Base-by-base conservation (phyloP, 2,113 vertebrate species). In the Bothrops jararaca region DNA sequence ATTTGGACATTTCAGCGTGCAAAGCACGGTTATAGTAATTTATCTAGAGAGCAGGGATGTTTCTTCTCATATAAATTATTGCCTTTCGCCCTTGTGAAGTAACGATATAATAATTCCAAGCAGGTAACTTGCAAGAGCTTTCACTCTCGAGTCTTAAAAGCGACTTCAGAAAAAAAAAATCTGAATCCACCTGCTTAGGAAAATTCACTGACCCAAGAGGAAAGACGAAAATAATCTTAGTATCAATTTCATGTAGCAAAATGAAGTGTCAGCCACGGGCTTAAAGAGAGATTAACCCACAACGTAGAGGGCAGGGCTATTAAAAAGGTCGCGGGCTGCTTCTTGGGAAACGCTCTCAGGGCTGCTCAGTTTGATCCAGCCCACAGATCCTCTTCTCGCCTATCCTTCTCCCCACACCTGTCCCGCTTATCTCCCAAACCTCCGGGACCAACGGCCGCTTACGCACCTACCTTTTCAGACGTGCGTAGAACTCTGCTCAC, bases 351-450 rank as follows among this genome's bases (percentile, higher is more conserved):
- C 9, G 9, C 0, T n/a, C 1, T 13, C 50, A 26, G 13, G 89
- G 24, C 45, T 24, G 12, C 26, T 45, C 24, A 42, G 54, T 23
- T 64, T 39, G 50, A 24, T 2, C 52, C 34, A 42, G 15, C 12
- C 8, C 24, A 4, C 29, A 13, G 5, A 5, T 8, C 24, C 10
- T 29, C n/a, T 5, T 7, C 20, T 18, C 18, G 1, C 12, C 0
- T 5, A 0, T 0, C 23, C 1, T 13, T 3, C 29, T 0, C 1
- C 26, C 0, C 34, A 24, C 54, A 56, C 87, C 22, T 3, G 0
- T 8, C 13, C 23, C 1, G 6, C 3, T 0, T 1, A 18, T 9
- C 1, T 4, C 4, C 0, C 8, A 10, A 0, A 24, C 2, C 57
- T 45, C 4, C 42, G 4, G 54, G 11, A 22, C 39, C 39, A 42